These are phyloP conservation scores for Eupithecia subumbrata DNA, from an alignment of 2,888 invertebrate species.

Conservation along the genomic window DNA sequence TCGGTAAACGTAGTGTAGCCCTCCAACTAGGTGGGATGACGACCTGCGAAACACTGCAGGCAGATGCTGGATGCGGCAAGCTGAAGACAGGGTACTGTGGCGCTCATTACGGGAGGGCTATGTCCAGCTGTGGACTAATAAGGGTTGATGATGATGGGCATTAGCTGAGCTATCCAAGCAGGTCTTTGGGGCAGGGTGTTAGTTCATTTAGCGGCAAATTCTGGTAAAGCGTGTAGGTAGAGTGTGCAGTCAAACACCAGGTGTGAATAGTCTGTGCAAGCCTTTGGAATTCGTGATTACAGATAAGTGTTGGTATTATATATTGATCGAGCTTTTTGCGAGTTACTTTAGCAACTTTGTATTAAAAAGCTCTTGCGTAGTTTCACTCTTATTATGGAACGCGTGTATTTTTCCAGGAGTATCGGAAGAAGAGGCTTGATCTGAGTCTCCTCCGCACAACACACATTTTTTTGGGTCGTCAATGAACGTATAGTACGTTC, in stretches of 20 bases:
- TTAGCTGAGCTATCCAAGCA: neutral
- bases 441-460: neutral
- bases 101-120: no score
- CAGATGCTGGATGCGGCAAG: no score
- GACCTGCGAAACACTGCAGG: no score
- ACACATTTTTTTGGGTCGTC: no score
- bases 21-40: no score
- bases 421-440: neutral
- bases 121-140: no score
- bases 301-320: conserved; percentile 40
- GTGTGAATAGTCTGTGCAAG: conserved; percentile 27
- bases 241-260: conserved; percentile 8
- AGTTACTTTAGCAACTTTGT: conserved; percentile 28
- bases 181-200: neutral
- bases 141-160: neutral
- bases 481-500: no score
- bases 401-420: neutral
- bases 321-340: conserved; percentile 33
- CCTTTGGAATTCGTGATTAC: conserved; percentile 43
- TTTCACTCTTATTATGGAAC: neutral
- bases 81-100: no score
- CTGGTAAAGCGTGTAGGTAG: conserved; percentile 7
- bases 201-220: neutral
- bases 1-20: no score
- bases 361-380: conserved; percentile 20